Conservation (phyloP, 2,797 vertebrate species). For the Tenualosa ilisha region DNA sequence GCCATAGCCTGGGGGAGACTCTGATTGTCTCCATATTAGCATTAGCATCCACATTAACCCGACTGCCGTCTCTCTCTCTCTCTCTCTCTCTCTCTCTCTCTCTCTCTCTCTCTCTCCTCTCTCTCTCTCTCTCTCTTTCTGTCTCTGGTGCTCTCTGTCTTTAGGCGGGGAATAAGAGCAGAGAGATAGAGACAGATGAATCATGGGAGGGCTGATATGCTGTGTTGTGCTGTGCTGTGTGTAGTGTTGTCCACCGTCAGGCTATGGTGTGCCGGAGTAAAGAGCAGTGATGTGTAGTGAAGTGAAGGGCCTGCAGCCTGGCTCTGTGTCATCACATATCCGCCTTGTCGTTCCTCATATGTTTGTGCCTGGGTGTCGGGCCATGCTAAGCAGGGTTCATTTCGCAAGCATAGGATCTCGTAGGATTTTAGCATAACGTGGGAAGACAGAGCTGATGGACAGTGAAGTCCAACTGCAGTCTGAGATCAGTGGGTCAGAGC, state of each 20-base stretch:
- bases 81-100: constrained; percentile 40
- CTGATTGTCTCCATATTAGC: constrained; percentile 73
- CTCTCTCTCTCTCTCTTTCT: constrained; percentile 33
- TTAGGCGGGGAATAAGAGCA: constrained; percentile 54
- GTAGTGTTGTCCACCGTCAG: constrained; percentile 23
- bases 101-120: constrained; percentile 51
- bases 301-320: constrained; percentile 9
- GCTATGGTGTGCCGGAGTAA: not conserved
- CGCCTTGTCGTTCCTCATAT: not conserved
- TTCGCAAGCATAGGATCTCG: not conserved
- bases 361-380: not conserved
- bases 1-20: constrained; percentile 61
- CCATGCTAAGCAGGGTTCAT: not conserved
- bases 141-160: constrained; percentile 52
- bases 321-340: constrained; percentile 2
- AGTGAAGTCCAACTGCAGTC: too few species aligned
- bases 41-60: constrained; percentile 72
- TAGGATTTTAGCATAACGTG: not conserved
- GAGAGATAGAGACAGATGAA: constrained; percentile 61
- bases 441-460: not conserved
- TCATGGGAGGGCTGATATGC: constrained; percentile 45
- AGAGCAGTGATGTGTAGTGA: not conserved
- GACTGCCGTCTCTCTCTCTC: constrained; percentile 59
- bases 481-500: too few species aligned
- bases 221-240: constrained; percentile 39